A percentile compares a stretch with the other conserved stretches of the same genome.
Evolutionary conservation across 1,140 invertebrate species (phyloP).

Genomic region (Dendroctonus ponderosae): DNA sequence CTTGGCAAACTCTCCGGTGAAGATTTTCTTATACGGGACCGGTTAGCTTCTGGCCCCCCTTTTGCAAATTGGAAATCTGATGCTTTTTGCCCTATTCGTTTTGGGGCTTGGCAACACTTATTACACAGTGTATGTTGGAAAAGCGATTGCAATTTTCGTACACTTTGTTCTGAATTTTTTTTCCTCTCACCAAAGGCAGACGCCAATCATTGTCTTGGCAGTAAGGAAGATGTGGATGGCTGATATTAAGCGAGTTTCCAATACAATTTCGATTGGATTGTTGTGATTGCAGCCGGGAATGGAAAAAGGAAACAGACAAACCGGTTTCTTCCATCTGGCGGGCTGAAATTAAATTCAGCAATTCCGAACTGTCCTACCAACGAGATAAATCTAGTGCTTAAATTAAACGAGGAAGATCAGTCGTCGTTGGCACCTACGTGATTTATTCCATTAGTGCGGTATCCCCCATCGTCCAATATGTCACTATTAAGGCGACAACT

Average conservation of each 20-base stretch:
- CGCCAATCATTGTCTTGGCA: no score
- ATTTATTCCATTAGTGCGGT: constrained; percentile 36
- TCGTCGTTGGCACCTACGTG: constrained; percentile 17
- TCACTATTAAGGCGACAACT: constrained; percentile 42
- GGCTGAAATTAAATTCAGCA: not conserved
- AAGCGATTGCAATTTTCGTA: no score
- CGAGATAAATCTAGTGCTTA: not conserved
- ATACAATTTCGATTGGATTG: no score
- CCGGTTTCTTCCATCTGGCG: no score
- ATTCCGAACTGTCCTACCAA: constrained; percentile 5
- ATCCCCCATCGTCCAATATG: constrained; percentile 37
- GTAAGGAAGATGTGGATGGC: no score
- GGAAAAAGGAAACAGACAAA: no score
- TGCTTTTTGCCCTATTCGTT: not conserved
- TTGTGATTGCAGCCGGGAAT: no score
- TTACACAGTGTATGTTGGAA: no score
- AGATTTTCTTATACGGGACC: constrained; percentile 19
- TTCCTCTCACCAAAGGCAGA: no score
- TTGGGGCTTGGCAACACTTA: no score
- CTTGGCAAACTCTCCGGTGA: constrained; percentile 2
- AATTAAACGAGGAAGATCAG: constrained; percentile 14
- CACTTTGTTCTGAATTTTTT: no score
- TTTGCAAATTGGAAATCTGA: constrained; percentile 8
- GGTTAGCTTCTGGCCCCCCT: not conserved
- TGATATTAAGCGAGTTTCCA: no score